Conservation (phyloP, 2,113 vertebrate genomes). For the Sorex araneus region DNA sequence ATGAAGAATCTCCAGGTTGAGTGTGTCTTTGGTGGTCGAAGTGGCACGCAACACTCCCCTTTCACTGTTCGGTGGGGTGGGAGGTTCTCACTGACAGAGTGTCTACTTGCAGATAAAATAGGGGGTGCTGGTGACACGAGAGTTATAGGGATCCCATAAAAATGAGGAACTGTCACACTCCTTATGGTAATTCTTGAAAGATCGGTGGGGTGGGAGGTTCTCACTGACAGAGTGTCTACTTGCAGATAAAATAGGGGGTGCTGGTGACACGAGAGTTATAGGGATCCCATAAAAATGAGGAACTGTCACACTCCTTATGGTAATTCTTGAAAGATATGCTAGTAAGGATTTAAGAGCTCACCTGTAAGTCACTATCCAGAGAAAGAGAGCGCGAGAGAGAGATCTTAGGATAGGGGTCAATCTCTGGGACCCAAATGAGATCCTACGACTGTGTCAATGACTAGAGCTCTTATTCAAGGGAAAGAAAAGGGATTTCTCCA, state of each 20-base stretch:
- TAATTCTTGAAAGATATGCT: neutral
- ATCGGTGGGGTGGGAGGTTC: too few species aligned
- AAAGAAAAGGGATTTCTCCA: neutral
- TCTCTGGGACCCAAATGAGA: neutral
- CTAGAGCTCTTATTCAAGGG: fast-evolving
- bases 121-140: too few species aligned
- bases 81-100: neutral
- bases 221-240: neutral
- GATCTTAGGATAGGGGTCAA: neutral
- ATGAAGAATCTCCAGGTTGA: too few species aligned
- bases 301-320: neutral
- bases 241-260: too few species aligned
- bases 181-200: neutral
- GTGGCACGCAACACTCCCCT: too few species aligned
- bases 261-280: neutral
- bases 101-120: neutral
- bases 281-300: neutral
- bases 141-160: neutral
- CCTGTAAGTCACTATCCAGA: neutral
- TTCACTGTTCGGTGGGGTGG: neutral
- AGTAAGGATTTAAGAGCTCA: neutral
- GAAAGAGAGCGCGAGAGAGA: too few species aligned
- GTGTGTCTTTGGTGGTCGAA: too few species aligned
- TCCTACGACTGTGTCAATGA: too few species aligned
- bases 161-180: neutral